Evolutionary conservation across 2,888 invertebrate genomes (phyloP), one percentile per base, ranked within the genome.

Genomic region (Pherbina coryleti): DNA sequence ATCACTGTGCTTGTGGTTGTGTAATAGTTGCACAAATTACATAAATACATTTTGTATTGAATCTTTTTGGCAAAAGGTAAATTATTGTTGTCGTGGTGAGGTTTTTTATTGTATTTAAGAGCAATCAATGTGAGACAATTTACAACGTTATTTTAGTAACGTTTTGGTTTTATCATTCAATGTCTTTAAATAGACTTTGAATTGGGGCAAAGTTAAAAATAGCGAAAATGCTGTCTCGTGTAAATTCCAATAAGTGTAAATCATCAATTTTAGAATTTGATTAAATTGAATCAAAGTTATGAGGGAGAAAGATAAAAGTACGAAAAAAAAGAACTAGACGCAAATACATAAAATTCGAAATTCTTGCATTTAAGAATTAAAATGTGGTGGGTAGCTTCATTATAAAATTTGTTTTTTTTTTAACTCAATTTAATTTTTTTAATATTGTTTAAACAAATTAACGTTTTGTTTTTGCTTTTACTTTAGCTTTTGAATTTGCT

Each of bases 51-150:
- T 44, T 44, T 44, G 44, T 44, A 37, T 34, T 34, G 28, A n/a
- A 72, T 28, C n/a, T 34, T 72, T 72, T 72, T 57, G 72, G 55
- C 72, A 72, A 72, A 55, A 53, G 4, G 31, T n/a, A 51, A 28
- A 51, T 14, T 22, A 4, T 28, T 17, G 44, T 44, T 44, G 44
- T 44, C 5, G 31, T 31, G 31, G 3, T 37, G 37, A 7, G 44
- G 44, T 11, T 44, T 44, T 44, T 11, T 44, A 44, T 44, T 44
- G 44, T 44, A 11, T 3, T 44, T 11, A 53, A n/a, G 11, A 19
- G 55, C 19, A 72, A 25, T 55, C 31, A 55, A 57, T 57, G 72
- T 57, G 34, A 72, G 34, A 57, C 14, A 22, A 60, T 34, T 72
- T 37, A 72, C 31, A 3, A 3, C 1, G 3, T 44, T 14, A 44